A percentile compares a stretch with the other conserved stretches of the same genome.
phyloP scores from a whole-genome alignment of 1,140 invertebrate genomes.

The Trichonephila clavata region DNA sequence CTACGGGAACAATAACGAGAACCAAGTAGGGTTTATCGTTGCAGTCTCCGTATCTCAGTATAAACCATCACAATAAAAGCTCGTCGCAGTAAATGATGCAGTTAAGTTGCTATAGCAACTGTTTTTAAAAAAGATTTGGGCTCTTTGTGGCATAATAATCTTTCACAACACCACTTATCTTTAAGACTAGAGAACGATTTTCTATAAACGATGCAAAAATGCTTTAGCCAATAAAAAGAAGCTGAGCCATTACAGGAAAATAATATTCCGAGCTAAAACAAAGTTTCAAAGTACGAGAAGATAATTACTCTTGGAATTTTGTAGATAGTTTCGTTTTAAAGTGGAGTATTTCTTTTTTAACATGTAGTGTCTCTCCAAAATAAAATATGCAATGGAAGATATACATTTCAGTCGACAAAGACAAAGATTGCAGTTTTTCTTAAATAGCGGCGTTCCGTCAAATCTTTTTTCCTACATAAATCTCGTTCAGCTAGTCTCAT shows the following conservation, averaged over 20 bases:
- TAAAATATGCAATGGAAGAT: too few species aligned
- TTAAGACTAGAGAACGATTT: neutral
- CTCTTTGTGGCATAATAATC: neutral
- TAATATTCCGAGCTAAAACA: neutral
- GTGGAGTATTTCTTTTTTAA: too few species aligned
- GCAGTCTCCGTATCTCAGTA: neutral
- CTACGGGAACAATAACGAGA: neutral
- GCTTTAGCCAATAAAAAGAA: neutral
- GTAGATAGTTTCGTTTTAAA: neutral
- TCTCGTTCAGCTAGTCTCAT: too few species aligned
- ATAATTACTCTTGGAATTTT: neutral
- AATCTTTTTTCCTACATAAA: too few species aligned
- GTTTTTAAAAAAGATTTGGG: neutral
- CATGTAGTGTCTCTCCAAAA: too few species aligned
- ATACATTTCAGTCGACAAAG: too few species aligned
- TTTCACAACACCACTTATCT: constrained; percentile 1
- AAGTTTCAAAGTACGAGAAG: neutral
- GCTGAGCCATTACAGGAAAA: neutral
- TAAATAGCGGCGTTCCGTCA: too few species aligned
- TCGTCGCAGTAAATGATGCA: constrained; percentile 2
- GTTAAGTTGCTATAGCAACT: neutral
- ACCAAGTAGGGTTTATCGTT: neutral
- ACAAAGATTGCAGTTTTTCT: too few species aligned
- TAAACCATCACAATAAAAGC: neutral
- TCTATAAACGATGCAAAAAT: neutral